Evolutionary conservation across 2,113 vertebrate genomes (phyloP).

Genomic region (Tyrannus savana): DNA sequence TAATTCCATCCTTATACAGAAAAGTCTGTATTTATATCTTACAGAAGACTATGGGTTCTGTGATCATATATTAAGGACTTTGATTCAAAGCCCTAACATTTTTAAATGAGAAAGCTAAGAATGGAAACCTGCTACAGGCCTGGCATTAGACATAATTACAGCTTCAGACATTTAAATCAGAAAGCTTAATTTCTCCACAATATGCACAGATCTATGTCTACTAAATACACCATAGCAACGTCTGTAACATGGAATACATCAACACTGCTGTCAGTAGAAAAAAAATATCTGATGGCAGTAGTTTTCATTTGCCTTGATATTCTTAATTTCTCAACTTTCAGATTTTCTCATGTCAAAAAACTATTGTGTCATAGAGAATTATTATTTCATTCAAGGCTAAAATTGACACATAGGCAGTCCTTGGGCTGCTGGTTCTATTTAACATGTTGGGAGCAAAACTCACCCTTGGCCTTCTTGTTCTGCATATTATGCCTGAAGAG

Average conservation of each 20-base stretch:
- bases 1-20: background rate
- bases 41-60: background rate
- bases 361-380: background rate
- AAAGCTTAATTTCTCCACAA: background rate
- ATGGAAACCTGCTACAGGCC: background rate
- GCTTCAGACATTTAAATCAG: background rate
- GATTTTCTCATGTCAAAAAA: background rate
- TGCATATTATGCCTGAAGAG: background rate
- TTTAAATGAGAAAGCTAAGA: background rate
- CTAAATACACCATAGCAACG: background rate
- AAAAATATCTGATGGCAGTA: background rate
- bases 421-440: background rate
- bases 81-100: background rate
- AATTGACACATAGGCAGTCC: background rate
- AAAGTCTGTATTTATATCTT: background rate
- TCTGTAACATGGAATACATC: background rate
- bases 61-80: conserved; percentile 16
- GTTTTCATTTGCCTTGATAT: background rate
- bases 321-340: background rate
- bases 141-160: background rate
- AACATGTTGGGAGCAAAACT: background rate
- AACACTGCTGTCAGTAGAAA: background rate
- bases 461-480: background rate
- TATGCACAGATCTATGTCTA: background rate
- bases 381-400: background rate